Base-by-base conservation (phyloP, 1,140 invertebrate species). In the Eueides isabella region DNA sequence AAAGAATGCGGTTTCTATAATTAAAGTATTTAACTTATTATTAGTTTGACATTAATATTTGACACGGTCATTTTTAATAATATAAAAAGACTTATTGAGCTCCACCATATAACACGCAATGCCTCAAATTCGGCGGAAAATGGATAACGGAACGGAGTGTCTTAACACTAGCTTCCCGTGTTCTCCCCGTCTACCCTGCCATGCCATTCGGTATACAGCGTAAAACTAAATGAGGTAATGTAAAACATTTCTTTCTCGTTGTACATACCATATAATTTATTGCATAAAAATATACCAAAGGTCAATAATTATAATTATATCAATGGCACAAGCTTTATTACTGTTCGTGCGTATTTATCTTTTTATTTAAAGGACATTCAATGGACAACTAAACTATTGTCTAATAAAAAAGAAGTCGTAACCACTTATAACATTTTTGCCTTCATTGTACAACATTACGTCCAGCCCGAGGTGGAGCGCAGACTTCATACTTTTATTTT, bases 401-500 rank as follows among this genome's bases (percentile, higher is more conserved):
- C 69, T 78, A 69, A 71, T 77, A 72, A 69, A 74, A 75, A 80
- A 74, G 65, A 80, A 74, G 69, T 71, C 35, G 70, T 66, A 72
- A 70, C 63, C 33, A 67, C 63, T 72, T 72, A 72, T 69, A 72
- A 75, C 61, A 75, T 61, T 79, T 77, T 79, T 77, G 68, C 61
- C 61, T 71, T 78, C 55, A 70, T 69, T 72, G 66, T 82, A 83
- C 81, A 78, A 80, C 74, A 84, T 81, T 80, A 82, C 82, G 82
- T 82, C 82, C 80, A 89, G 85, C 74, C 77, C 78, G 65, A 26
- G 41, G 61, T 6, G 12, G n/a, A 33, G 48, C 55, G 71, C 62
- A 69, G 62, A 65, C 61, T 66, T 69, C 12, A 69, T 61, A 76
- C 71, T 61, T 63, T 23, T 23, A 11, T n/a, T 11, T 48, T 9